Evolutionary conservation across 2,888 invertebrate species (phyloP), one percentile per base, ranked within the genome.

Genomic region (Heliconius ismenius): DNA sequence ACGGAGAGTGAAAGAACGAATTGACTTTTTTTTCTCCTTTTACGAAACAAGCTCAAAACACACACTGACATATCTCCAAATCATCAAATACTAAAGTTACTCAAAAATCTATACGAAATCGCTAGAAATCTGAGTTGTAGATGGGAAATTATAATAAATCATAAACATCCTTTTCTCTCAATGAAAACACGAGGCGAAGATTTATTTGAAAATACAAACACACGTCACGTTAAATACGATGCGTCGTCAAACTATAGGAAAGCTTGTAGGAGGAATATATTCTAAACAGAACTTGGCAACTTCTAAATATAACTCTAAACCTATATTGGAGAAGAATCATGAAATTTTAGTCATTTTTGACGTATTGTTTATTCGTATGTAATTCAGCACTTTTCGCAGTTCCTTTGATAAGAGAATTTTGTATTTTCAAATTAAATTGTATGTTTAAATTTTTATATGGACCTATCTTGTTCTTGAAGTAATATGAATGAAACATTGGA

Each of bases 241-340:
- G 63, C 70, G 43, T 76, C 74, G 69, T 78, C 74, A 76, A 78
- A 67, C 74, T 67, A 76, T 78, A 72, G 72, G 86, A 88, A 90
- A 90, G 90, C 89, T 90, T 90, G 90, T 91, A 88, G 89, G 90
- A 88, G 88, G 88, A 90, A 90, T 88, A 90, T 87, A 87, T 86
- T 87, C 87, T 88, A 88, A 89, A 89, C 88, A 88, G 90, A 88
- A 85, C 68, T 78, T 78, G 77, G 73, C 77, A 79, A 32, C 73
- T 32, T 62, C 62, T 69, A 62, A 49, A 75, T 69, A 69, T 70
- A 54, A 7, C 54, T 54, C 54, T 54, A 73, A 39, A 73, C 32
- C 21, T 10, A 89, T 86, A 90, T 88, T 87, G 88, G 69, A 70
- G 58, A 70, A 70, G 28, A 70, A 54, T 70, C n/a, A 32, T 7